Conservation (phyloP, 2,797 vertebrate species). For the Hozukius guyotensis region DNA sequence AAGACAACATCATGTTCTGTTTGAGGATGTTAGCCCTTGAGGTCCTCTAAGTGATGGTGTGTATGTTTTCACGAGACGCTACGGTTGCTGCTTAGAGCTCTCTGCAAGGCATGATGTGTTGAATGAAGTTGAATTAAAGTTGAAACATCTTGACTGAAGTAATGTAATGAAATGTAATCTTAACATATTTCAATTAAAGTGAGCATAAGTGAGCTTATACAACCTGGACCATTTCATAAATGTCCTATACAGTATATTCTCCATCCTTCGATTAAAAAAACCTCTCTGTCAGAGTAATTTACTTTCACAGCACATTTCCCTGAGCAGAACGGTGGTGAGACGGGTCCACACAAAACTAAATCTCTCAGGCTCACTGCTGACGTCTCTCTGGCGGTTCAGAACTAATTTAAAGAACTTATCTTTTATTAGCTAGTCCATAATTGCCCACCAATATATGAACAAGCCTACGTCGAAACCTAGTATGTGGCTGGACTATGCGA, state of each 20-base stretch:
- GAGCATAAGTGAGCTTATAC: not conserved
- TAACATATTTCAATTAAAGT: not conserved
- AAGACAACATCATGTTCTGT: conserved; percentile 42
- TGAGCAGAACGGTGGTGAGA: not conserved
- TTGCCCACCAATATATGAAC: not conserved
- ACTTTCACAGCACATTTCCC: not conserved
- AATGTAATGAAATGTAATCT: not conserved
- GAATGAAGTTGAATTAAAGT: not conserved
- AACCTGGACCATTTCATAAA: not conserved
- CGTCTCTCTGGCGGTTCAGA: not conserved
- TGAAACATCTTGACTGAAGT: not conserved
- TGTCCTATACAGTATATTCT: not conserved
- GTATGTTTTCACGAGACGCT: conserved; percentile 23
- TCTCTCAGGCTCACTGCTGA: not conserved
- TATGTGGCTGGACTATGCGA: not conserved
- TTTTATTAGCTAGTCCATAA: not conserved
- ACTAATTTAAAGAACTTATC: not conserved
- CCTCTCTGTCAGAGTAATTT: not conserved
- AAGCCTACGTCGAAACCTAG: not conserved
- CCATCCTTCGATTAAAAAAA: not conserved
- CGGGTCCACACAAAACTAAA: not conserved
- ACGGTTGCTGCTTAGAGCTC: not conserved
- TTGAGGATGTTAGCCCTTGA: conserved; percentile 34
- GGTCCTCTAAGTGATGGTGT: conserved; percentile 37
- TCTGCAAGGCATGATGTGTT: not conserved